A percentile compares a stretch with the other conserved stretches of the same genome.
These are phyloP conservation scores for Epistrophe grossulariae DNA, from an alignment of 2,888 invertebrate species.

Conservation along the genomic window DNA sequence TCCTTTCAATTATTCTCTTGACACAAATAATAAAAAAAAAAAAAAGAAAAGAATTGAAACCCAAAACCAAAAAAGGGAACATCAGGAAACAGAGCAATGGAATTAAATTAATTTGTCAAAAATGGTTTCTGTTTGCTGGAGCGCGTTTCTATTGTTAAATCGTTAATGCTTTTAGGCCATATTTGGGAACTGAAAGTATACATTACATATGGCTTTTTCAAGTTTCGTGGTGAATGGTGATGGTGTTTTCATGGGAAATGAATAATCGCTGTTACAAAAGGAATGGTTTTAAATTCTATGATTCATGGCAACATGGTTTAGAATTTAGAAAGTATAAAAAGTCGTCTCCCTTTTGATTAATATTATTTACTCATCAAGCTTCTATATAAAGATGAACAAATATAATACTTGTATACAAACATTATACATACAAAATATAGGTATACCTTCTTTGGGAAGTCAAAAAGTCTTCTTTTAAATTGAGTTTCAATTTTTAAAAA, in stretches of 20 bases:
- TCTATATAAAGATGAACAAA: neutral
- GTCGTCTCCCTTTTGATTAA: neutral
- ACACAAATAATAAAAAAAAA: neutral
- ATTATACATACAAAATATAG: no score
- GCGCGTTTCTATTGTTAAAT: constrained; percentile 59
- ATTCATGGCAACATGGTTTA: neutral
- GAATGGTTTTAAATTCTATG: neutral
- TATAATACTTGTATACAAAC: neutral
- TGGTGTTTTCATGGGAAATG: constrained; percentile 25
- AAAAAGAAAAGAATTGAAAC: constrained; percentile 43
- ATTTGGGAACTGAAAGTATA: constrained; percentile 16
- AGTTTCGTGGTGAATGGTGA: no score
- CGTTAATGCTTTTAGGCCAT: constrained; percentile 47
- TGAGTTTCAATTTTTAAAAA: no score
- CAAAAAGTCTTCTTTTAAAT: no score
- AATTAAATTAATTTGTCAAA: constrained; percentile 71
- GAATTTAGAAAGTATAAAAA: neutral
- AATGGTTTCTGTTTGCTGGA: constrained; percentile 66
- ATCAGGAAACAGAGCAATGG: constrained; percentile 34
- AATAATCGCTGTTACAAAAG: constrained; percentile 23
- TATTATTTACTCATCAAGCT: constrained; percentile 2
- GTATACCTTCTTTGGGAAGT: no score
- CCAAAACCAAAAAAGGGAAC: constrained; percentile 40
- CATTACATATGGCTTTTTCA: constrained; percentile 16
- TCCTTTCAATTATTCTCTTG: constrained; percentile 55